Base-by-base conservation (phyloP, 2,888 invertebrate species). In the Athetis lepigone region DNA sequence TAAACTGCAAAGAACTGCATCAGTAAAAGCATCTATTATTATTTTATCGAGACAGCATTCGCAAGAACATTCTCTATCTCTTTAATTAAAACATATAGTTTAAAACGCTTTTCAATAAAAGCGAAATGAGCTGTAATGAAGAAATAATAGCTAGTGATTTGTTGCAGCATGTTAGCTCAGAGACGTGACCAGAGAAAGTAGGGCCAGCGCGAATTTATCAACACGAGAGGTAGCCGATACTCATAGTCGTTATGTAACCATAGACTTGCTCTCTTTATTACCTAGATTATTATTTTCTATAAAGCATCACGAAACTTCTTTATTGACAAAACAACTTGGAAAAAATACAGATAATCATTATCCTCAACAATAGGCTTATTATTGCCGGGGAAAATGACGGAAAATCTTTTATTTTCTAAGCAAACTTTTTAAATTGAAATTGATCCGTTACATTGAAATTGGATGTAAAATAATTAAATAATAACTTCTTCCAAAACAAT, bases 141-240 rank as follows among this genome's bases (percentile, higher is more conserved):
- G 64, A 66, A 72, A 69, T 80, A 81, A 81, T 74, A 63, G 65
- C 25, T 43, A 39, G 71, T 81, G 80, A 85, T 84, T 82, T 83
- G 78, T 74, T 77, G 75, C 57, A 59, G 54, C 51, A 79, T 70
- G 71, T 74, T 82, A 75, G 67, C 75, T 57, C 45, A 65, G 63
- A 65, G 73, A 85, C 86, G 84, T 91, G 91, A 92, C 85, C 81
- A 77, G 88, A 79, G 92, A 93, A 93, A 92, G 93, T 91, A 25
- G 83, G 84, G 79, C 79, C 64, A 80, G 81, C 80, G 85, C 82
- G 78, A 85, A 88, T 86, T 85, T 85, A 88, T 89, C 85, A 88
- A 85, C 79, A 77, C 67, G 80, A 72, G 79, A 82, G 74, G 77
- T 77, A 79, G 77, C 79, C 70, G 63, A 49, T 68, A 57, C 57